Evolutionary conservation across 2,888 invertebrate species (phyloP).

Genomic region (Beris morrisii): DNA sequence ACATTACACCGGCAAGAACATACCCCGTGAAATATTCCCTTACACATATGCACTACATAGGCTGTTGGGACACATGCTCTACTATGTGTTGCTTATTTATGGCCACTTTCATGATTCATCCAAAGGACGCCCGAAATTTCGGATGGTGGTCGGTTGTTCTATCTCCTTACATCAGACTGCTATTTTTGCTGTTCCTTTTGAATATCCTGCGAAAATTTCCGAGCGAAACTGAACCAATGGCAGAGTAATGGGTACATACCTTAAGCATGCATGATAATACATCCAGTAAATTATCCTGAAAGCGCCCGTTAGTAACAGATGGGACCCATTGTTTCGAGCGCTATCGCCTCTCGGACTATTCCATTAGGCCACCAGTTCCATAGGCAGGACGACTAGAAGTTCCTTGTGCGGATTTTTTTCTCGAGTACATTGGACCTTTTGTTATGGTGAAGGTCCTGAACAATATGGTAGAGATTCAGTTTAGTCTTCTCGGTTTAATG

Average conservation of each 20-base stretch:
- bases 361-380: not conserved
- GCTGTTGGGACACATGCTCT: not conserved
- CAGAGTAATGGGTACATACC: constrained; percentile 29
- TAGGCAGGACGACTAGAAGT: not conserved
- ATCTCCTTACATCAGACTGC: not conserved
- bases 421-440: not conserved
- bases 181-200: not conserved
- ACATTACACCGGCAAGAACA: not conserved
- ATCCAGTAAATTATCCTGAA: constrained; percentile 39
- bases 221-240: constrained; percentile 19
- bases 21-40: constrained; percentile 16
- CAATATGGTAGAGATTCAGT: not conserved
- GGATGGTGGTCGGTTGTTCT: constrained; percentile 9
- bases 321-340: constrained; percentile 34
- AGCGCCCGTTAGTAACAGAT: constrained; percentile 39
- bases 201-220: constrained; percentile 17
- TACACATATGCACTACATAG: constrained; percentile 7
- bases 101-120: constrained; percentile 35
- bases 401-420: not conserved
- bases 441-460: not conserved
- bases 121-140: constrained; percentile 8
- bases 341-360: not conserved
- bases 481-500: constrained; percentile 28
- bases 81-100: constrained; percentile 36
- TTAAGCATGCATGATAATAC: constrained; percentile 40